Conservation (phyloP, 2,797 vertebrate species). For the Phaenicophaeus curvirostris region DNA sequence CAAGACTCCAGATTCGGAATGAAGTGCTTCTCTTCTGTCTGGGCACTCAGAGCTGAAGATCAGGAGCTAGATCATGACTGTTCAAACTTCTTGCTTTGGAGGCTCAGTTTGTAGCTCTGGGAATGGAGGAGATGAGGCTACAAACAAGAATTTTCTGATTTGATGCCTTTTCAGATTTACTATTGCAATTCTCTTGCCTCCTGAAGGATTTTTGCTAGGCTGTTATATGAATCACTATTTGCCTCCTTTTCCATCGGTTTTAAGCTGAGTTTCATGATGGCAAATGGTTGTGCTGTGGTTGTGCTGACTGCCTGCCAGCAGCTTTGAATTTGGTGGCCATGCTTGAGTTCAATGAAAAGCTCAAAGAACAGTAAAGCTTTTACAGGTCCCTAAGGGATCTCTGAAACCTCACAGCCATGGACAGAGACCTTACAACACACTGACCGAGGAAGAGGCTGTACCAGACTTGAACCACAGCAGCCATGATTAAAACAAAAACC, state of each 20-base stretch:
- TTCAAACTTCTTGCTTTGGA: not conserved
- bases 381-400: not conserved
- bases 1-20: not conserved
- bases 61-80: not conserved
- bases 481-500: not conserved
- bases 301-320: not conserved
- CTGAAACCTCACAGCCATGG: not conserved
- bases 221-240: not conserved
- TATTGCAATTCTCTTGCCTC: not conserved
- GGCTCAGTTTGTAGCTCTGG: not conserved
- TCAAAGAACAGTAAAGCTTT: not conserved
- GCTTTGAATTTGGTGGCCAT: not conserved
- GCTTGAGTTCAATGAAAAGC: not conserved
- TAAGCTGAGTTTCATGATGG: not conserved
- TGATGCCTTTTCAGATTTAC: not conserved
- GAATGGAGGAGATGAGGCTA: not conserved
- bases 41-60: not conserved
- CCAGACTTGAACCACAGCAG: not conserved
- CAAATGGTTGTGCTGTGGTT: not conserved
- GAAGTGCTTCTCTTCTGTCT: not conserved
- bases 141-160: not conserved
- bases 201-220: not conserved
- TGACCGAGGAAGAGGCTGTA: not conserved
- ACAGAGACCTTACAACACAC: not conserved
- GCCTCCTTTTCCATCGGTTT: not conserved